A percentile compares a stretch with the other conserved stretches of the same genome.
Evolutionary conservation across 2,797 vertebrate genomes (phyloP).

Genomic region (Megalops cyprinoides): DNA sequence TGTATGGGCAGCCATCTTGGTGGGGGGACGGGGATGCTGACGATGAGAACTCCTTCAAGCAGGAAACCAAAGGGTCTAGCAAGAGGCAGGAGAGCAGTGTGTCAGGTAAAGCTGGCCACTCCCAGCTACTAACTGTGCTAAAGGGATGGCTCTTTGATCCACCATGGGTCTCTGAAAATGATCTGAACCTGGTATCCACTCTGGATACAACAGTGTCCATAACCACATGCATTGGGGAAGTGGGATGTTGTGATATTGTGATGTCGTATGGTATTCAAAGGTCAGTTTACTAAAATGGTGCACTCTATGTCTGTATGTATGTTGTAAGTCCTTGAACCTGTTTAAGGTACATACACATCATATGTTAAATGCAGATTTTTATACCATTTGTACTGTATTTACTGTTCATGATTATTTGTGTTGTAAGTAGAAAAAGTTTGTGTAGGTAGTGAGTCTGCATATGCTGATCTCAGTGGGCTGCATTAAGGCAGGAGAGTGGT

Average conservation of each 20-base stretch:
- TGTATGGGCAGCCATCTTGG: conserved; percentile 97
- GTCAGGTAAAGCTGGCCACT: conserved; percentile 77
- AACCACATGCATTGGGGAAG: neutral
- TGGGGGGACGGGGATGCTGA: conserved; percentile 97
- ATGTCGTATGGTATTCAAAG: too few species aligned
- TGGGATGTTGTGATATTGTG: too few species aligned
- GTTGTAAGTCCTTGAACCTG: too few species aligned
- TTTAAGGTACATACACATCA: too few species aligned
- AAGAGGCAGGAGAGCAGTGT: conserved; percentile 77
- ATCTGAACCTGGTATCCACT: neutral
- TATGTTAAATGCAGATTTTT: too few species aligned
- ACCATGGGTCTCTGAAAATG: neutral
- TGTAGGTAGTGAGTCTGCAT: too few species aligned
- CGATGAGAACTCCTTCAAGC: conserved; percentile 87
- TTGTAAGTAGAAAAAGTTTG: neutral
- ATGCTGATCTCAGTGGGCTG: neutral
- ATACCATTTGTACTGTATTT: too few species aligned
- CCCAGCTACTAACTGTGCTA: neutral
- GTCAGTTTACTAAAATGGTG: too few species aligned
- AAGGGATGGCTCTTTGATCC: too few species aligned
- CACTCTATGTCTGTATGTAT: neutral
- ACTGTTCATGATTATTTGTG: conserved; percentile 33
- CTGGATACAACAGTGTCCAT: neutral
- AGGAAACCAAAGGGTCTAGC: conserved; percentile 80
- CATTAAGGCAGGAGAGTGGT: neutral